Conservation (phyloP, 2,113 vertebrate genomes). For the Eublepharis macularius region DNA sequence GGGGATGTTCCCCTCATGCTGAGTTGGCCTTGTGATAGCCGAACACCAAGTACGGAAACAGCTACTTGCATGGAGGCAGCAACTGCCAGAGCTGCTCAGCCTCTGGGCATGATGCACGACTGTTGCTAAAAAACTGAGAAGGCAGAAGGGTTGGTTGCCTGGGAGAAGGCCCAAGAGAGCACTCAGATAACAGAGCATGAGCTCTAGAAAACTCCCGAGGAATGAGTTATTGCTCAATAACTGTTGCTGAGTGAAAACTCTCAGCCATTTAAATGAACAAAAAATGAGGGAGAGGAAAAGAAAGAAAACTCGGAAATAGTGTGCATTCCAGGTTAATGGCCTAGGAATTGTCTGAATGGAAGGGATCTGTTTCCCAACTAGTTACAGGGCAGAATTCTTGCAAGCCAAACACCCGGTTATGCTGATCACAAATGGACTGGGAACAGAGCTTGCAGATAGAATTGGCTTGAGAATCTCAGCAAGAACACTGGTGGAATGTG, state of each 20-base stretch:
- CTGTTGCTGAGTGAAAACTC: background rate
- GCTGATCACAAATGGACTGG: background rate
- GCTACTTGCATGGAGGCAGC: background rate
- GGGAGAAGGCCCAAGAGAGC: constrained; percentile 24
- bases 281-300: background rate
- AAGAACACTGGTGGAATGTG: background rate
- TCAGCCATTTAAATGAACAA: constrained; percentile 26
- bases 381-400: background rate
- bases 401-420: accelerated
- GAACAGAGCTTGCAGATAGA: background rate
- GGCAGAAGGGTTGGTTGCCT: background rate
- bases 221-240: constrained; percentile 10
- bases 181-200: background rate
- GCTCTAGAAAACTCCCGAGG: background rate
- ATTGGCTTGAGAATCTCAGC: background rate
- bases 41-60: background rate
- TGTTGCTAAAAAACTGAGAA: accelerated
- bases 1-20: constrained; percentile 29
- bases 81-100: background rate
- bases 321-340: background rate
- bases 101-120: accelerated
- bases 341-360: background rate
- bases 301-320: background rate
- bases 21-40: background rate
- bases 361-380: accelerated